Evolutionary conservation across 2,888 invertebrate species (phyloP).

Genomic region (Diloba caeruleocephala): DNA sequence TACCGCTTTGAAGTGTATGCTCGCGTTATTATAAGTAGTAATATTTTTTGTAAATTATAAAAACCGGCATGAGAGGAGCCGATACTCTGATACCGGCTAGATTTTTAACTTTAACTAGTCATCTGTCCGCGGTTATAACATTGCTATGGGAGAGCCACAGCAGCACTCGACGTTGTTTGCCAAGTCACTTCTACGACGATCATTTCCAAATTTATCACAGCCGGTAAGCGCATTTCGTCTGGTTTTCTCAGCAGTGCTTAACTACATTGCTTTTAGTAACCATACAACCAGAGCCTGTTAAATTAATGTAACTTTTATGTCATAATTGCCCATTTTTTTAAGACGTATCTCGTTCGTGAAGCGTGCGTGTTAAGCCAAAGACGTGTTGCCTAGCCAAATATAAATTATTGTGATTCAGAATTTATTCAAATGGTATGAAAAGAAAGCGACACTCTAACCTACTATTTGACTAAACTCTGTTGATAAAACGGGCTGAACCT

Average conservation of each 20-base stretch:
- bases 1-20: constrained; percentile 35
- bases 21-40: constrained; percentile 11
- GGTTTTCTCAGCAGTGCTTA: neutral
- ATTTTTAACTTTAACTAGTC: constrained; percentile 92
- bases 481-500: too few species aligned
- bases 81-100: constrained; percentile 90
- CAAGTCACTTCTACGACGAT: constrained; percentile 80
- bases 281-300: neutral
- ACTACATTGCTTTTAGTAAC: neutral
- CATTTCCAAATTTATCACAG: constrained; percentile 89
- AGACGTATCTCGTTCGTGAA: neutral
- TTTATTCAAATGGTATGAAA: too few species aligned
- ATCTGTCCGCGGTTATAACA: constrained; percentile 91
- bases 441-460: too few species aligned
- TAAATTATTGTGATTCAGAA: too few species aligned
- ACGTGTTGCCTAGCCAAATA: too few species aligned
- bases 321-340: constrained; percentile 22
- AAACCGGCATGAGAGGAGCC: constrained; percentile 80
- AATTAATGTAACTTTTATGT: constrained; percentile 24
- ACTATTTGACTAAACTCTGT: too few species aligned
- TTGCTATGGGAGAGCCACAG: constrained; percentile 91
- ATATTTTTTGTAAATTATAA: constrained; percentile 16
- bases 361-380: neutral
- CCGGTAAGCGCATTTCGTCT: constrained; percentile 78
- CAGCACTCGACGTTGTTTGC: constrained; percentile 88